Percentiles rank a stretch among this genome's conserved stretches.
These are phyloP conservation scores for Ryuthela nishihirai DNA, from an alignment of 2,888 invertebrate genomes.

Conservation along the genomic window DNA sequence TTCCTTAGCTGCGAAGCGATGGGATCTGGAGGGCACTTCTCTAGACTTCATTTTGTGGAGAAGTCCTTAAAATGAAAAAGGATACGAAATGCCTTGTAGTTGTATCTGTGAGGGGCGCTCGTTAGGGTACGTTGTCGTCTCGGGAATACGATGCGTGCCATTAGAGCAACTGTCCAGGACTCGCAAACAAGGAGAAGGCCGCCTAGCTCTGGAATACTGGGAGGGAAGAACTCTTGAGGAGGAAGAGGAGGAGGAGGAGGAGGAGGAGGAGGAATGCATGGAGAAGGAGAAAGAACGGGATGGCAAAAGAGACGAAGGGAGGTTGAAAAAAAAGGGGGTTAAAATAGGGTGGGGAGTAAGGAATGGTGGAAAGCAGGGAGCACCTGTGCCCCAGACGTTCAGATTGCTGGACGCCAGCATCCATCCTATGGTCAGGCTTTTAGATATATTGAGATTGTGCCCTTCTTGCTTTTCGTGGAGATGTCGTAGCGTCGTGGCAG, in stretches of 20 bases:
- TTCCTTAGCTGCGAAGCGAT: too few species aligned
- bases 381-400: conserved; percentile 21
- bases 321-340: not conserved
- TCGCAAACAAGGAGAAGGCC: too few species aligned
- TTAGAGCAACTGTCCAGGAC: too few species aligned
- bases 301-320: not conserved
- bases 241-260: not conserved
- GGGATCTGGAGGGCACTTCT: too few species aligned
- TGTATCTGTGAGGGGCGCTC: too few species aligned
- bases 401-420: not conserved
- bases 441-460: conserved; percentile 12
- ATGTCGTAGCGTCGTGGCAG: conserved; percentile 5
- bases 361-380: conserved; percentile 23
- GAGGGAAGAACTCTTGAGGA: too few species aligned
- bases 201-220: too few species aligned
- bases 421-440: not conserved
- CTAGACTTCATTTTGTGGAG: too few species aligned
- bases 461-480: conserved; percentile 4
- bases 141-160: too few species aligned
- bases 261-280: not conserved
- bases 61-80: too few species aligned
- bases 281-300: conserved; percentile 3
- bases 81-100: too few species aligned
- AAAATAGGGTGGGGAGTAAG: conserved; percentile 2
- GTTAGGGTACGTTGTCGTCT: too few species aligned